Base-by-base conservation (phyloP, 2,888 invertebrate genomes). In the Ceramica pisi region DNA sequence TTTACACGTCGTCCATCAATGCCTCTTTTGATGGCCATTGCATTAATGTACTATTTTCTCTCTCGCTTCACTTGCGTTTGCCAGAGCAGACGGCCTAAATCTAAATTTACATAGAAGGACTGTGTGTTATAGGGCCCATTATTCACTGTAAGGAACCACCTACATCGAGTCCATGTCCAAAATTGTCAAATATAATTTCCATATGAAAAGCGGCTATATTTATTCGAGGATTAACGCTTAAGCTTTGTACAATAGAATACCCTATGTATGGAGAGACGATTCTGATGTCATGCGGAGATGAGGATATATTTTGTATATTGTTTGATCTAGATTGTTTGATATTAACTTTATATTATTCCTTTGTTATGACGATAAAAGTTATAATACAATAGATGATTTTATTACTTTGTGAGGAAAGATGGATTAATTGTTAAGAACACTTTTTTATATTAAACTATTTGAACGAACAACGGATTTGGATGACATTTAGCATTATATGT, bases 111-210 rank as follows among this genome's bases (percentile, higher is more conserved):
- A 51, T 56, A 7, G 3, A 46, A n/a, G 55, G 35, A n/a, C 12
- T 21, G n/a, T n/a, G n/a, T n/a, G 35, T n/a, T 26, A 5, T 12
- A 19, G 5, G 16, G 7, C 7, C 16, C 14, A 51, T 51, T 19
- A 21, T 59, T 62, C 78, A 69, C 12, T 57, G 59, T 51, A 19
- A 16, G 19, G 10, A 21, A 35, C 35, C n/a, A 50, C 14, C 38
- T 38, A 67, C 12, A 56, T 63, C 53, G 26, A 64, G 26, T 48
- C 59, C n/a, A 12, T 51, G 35, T 51, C n/a, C 55, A 19, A 69
- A 50, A 57, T 61, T 69, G 60, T 65, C 53, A 71, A 78, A 71
- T 46, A 23, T 55, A 48, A 79, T 79, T 82, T 46, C 12, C 72
- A 78, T 71, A 59, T 16, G 56, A 78, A 67, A 67, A 55, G 61